phyloP scores from a whole-genome alignment of 1,140 invertebrate genomes.

The Ectropis grisescens region DNA sequence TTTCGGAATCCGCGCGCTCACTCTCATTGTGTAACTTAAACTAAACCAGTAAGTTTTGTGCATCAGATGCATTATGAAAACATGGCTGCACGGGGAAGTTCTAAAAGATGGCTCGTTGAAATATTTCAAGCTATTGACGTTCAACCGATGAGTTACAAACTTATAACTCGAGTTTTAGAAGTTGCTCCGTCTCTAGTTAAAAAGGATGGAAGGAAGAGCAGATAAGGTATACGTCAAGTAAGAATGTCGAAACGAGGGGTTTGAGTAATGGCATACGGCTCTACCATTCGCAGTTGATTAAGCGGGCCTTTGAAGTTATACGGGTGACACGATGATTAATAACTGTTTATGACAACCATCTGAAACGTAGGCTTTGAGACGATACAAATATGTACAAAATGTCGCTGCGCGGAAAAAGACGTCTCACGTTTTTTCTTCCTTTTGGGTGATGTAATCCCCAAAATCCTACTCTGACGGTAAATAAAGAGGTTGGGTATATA shows the following conservation, averaged over 20 bases:
- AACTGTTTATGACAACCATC: constrained; percentile 40
- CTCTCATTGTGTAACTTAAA: constrained; percentile 8
- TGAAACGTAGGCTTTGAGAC: constrained; percentile 18
- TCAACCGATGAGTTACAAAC: constrained; percentile 12
- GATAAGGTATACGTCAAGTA: constrained; percentile 27
- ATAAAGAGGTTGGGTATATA: constrained; percentile 1
- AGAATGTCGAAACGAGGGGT: constrained; percentile 34
- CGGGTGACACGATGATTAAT: constrained; percentile 43
- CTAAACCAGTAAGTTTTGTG: constrained; percentile 6
- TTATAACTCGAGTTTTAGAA: constrained; percentile 2
- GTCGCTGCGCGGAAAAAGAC: constrained; percentile 5
- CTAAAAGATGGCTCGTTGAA: constrained; percentile 10
- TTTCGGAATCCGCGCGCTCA: background rate
- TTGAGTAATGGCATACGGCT: constrained; percentile 37
- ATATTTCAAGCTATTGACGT: constrained; percentile 8
- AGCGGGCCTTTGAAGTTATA: constrained; percentile 39
- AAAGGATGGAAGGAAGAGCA: constrained; percentile 8
- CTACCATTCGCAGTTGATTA: constrained; percentile 49
- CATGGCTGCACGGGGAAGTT: constrained; percentile 4
- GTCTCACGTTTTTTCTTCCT: constrained; percentile 9
- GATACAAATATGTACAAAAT: constrained; percentile 18
- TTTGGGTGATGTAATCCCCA: constrained; percentile 5
- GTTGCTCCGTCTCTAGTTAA: background rate
- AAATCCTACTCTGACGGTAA: constrained; percentile 9
- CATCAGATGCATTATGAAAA: constrained; percentile 11